Evolutionary conservation across 2,888 invertebrate genomes (phyloP), one percentile per base, ranked within the genome.

Genomic region (Drosophila borealis): DNA sequence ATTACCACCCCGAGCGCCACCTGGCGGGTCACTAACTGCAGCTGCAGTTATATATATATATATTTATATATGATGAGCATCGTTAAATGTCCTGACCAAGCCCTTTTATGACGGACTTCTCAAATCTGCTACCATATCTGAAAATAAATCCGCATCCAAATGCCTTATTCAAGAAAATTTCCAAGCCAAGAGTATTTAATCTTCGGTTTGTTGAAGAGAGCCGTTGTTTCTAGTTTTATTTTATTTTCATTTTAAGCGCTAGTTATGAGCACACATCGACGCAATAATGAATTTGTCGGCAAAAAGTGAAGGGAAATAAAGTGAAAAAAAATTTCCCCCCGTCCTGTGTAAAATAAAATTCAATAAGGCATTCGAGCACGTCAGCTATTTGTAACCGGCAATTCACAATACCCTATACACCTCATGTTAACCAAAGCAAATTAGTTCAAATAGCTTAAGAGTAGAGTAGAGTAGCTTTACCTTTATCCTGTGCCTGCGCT

Each of bases 1-100:
- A 82, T 78, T 86, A 71, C 71, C 69, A 67, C 59, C 56, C 46
- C 9, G 37, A 33, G 60, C 49, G 68, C 54, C 70, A 80, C 74
- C 78, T 81, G 68, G 51, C 55, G 59, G 59, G 41, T 17, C 14
- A 13, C 61, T n/a, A 41, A 25, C 36, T 51, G 14, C 55, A 54
- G 4, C 37, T 29, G 25, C 61, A 17, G 34, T 42, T 8, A 25
- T 2, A 2, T 8, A 25, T 25, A 25, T 2, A 25, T 25, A 25
- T 25, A 25, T 21, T 3, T 21, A 21, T 21, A 21, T 21, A 21
- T 25, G 4, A 25, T 25, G 25, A 25, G 25, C 25, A 25, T 6
- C 4, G 25, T 6, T 25, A 4, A 25, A 25, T 25, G 25, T 25
- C 25, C 1, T 25, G 5, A 25, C 25, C 6, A 25, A 21, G 21